These are phyloP conservation scores for Excalfactoria chinensis DNA, from an alignment of 2,113 vertebrate genomes.

Conservation along the genomic window DNA sequence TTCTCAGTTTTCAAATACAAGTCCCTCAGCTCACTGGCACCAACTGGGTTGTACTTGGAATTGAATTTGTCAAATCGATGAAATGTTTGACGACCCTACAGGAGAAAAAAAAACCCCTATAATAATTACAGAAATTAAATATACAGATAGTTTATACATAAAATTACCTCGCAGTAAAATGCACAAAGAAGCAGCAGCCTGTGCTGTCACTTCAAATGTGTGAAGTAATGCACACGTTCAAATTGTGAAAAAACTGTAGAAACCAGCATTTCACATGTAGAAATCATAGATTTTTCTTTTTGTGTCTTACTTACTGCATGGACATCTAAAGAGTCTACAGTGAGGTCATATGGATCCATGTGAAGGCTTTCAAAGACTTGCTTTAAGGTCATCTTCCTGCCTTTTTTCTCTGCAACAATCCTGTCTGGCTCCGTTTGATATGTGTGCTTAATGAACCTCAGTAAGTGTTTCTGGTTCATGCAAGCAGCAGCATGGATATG, in stretches of 20 bases:
- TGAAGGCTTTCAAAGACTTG: conserved; percentile 90
- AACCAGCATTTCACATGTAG: not conserved
- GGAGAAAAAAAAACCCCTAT: not conserved
- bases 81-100: conserved; percentile 95
- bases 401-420: conserved; percentile 85
- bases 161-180: not conserved
- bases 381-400: conserved; percentile 86
- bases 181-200: not conserved
- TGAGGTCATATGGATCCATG: conserved; percentile 98
- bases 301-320: conserved; percentile 87
- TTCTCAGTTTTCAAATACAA: conserved; percentile 98
- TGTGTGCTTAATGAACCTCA: conserved; percentile 92
- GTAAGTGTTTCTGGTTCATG: conserved; percentile 97
- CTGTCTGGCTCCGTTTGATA: conserved; percentile 88
- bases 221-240: not conserved
- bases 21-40: conserved; percentile 95
- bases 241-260: not conserved
- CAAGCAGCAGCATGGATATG: conserved; percentile 97
- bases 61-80: conserved; percentile 99
- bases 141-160: not conserved
- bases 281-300: not conserved
- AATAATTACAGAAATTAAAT: not conserved
- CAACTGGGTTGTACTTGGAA: conserved; percentile 98
- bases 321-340: conserved; percentile 96
- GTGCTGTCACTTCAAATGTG: not conserved